Conservation (phyloP, 2,888 invertebrate species). For the Quadroppia sp. region DNA sequence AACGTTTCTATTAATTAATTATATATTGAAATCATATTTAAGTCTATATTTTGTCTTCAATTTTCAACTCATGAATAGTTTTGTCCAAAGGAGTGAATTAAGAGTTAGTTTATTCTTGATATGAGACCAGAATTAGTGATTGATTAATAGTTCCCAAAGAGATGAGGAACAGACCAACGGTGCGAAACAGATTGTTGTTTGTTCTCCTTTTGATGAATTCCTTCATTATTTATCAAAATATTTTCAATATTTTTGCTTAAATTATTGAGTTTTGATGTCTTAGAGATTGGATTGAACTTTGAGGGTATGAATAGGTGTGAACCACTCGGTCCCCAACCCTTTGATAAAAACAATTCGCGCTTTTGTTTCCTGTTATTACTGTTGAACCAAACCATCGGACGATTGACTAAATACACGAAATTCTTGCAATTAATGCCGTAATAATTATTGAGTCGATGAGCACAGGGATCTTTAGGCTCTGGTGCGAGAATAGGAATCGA, state of each 20-base stretch:
- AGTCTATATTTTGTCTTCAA: no score
- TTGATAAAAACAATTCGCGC: constrained; percentile 39
- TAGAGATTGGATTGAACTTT: constrained; percentile 13
- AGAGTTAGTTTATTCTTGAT: not conserved
- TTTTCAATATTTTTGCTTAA: not conserved
- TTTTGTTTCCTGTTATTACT: not conserved
- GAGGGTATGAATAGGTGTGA: constrained; percentile 14
- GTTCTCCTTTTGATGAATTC: not conserved
- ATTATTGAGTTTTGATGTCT: not conserved
- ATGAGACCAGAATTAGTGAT: not conserved
- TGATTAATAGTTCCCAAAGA: constrained; percentile 1
- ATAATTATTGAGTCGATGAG: not conserved
- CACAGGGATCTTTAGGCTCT: not conserved
- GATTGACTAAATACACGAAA: not conserved
- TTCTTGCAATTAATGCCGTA: constrained; percentile 5
- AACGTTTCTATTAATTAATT: not conserved
- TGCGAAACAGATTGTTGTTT: not conserved
- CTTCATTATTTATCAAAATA: not conserved
- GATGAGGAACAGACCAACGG: constrained; percentile 33
- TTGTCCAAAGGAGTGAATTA: not conserved
- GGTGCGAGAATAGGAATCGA: constrained; percentile 1
- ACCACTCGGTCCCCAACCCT: constrained; percentile 43
- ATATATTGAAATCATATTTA: no score
- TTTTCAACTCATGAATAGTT: no score
- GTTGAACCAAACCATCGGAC: not conserved